A percentile compares a stretch with the other conserved stretches of the same genome.
Evolutionary conservation across 2,113 vertebrate species (phyloP).

Genomic region (Butorides virescens): DNA sequence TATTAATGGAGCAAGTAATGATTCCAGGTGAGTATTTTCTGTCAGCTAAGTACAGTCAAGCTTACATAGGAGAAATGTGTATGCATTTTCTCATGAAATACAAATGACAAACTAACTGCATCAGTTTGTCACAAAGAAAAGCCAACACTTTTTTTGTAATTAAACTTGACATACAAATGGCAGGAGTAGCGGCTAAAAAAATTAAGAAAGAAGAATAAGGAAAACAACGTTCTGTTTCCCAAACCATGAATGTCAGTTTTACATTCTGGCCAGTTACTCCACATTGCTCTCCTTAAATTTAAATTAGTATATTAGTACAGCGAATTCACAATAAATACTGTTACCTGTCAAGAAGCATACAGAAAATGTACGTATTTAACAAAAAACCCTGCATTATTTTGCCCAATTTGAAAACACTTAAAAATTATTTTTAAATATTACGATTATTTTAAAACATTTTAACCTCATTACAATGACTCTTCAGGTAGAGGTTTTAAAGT

Average conservation of each 20-base stretch:
- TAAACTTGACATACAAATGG: not conserved
- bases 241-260: not conserved
- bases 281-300: not conserved
- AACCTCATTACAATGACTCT: not conserved
- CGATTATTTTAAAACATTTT: not conserved
- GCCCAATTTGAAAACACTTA: not conserved
- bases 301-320: rapidly evolving
- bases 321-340: not conserved
- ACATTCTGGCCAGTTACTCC: not conserved
- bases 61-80: not conserved
- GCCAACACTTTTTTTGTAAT: not conserved
- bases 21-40: not conserved
- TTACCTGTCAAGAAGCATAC: not conserved
- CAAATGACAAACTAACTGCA: not conserved
- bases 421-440: not conserved
- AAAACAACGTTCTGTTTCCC: not conserved
- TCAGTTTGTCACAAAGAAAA: not conserved
- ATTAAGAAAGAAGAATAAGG: not conserved
- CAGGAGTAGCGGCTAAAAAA: not conserved
- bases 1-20: not conserved
- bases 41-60: not conserved
- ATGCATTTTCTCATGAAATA: not conserved
- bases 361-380: not conserved
- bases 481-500: not conserved
- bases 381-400: not conserved